phyloP scores from a whole-genome alignment of 2,113 vertebrate species.

The Caracal caracal region DNA sequence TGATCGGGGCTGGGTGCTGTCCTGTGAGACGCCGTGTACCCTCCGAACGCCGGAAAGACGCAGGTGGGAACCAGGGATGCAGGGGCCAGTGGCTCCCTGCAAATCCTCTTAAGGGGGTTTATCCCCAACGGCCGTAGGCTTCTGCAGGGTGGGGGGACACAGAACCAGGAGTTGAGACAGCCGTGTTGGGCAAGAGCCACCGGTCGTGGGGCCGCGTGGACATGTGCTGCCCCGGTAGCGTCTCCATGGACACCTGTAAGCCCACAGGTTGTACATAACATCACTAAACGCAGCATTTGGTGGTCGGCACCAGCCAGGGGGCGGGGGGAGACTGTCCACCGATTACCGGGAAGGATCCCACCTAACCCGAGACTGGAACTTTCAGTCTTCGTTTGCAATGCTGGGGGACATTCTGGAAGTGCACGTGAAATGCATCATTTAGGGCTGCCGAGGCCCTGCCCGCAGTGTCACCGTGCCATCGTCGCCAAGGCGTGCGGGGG shows the following conservation, averaged over 20 bases:
- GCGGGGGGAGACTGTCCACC: background rate
- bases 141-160: background rate
- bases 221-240: background rate
- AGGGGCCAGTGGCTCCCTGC: background rate
- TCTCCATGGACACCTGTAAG: background rate
- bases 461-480: no score
- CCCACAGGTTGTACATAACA: no score
- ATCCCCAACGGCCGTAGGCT: accelerated
- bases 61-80: background rate
- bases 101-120: background rate
- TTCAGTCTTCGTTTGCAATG: background rate
- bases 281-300: background rate
- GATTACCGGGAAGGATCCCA: background rate
- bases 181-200: no score
- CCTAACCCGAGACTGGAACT: background rate
- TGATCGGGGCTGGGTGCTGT: background rate
- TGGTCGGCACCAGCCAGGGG: background rate
- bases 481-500: background rate
- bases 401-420: background rate
- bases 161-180: background rate
- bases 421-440: background rate
- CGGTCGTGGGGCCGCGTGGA: background rate
- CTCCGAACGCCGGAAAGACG: background rate
- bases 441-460: background rate
- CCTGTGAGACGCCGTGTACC: no score